Percentiles rank a stretch among this genome's conserved stretches.
Conservation (phyloP, 2,113 vertebrate genomes). For the Amphilophus citrinellus region DNA sequence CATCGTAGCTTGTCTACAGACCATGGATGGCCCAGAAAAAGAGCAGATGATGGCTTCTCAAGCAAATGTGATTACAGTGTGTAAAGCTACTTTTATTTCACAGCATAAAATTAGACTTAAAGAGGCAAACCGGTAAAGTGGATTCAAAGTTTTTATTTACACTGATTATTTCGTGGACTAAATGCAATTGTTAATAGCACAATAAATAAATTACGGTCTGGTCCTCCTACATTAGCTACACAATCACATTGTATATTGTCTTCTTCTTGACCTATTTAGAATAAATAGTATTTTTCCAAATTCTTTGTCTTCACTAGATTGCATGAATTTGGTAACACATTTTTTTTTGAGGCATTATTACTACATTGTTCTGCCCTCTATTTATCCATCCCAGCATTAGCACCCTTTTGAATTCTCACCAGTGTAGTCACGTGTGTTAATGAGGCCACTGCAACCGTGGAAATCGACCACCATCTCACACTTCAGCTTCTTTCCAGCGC, state of each 20-base stretch:
- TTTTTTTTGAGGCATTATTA: slow-evolving; percentile 24
- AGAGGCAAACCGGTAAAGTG: slow-evolving; percentile 6
- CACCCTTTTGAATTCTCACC: slow-evolving; percentile 44
- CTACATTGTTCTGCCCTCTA: slow-evolving; percentile 26
- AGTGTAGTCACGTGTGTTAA: slow-evolving; percentile 62
- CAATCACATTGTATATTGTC: background rate
- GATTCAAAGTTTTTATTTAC: slow-evolving; percentile 33
- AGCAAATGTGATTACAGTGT: slow-evolving; percentile 42
- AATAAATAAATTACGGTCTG: slow-evolving; percentile 32
- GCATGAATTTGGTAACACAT: slow-evolving; percentile 1
- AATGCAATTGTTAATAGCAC: slow-evolving; percentile 6
- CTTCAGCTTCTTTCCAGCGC: slow-evolving; percentile 49
- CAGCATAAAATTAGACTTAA: slow-evolving; percentile 18
- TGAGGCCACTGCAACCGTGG: slow-evolving; percentile 63
- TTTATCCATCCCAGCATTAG: slow-evolving; percentile 46
- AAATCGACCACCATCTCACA: slow-evolving; percentile 63
- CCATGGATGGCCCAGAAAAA: slow-evolving; percentile 78
- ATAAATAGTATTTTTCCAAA: slow-evolving; percentile 45
- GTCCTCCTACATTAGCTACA: background rate
- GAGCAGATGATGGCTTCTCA: slow-evolving; percentile 78
- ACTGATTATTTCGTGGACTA: slow-evolving; percentile 3
- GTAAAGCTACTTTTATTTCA: slow-evolving; percentile 46
- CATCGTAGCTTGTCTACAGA: slow-evolving; percentile 77
- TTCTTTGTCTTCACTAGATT: slow-evolving; percentile 25
- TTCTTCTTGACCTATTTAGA: slow-evolving; percentile 23